Percentiles rank a stretch among this genome's conserved stretches.
These are phyloP conservation scores for Empidonax traillii DNA, from an alignment of 2,113 vertebrate genomes.

Conservation along the genomic window DNA sequence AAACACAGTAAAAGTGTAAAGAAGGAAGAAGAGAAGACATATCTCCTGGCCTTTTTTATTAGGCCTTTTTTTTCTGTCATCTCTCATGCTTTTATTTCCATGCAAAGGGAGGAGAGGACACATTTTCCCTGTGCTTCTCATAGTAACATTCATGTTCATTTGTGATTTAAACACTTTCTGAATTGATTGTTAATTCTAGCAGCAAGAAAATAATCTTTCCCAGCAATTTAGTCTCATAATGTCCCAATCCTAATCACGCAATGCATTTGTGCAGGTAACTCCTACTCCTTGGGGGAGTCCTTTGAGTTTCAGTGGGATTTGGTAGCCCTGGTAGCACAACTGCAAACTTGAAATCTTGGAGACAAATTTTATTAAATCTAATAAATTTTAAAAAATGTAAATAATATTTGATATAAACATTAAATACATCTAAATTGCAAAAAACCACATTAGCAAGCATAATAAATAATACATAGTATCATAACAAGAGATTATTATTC, in stretches of 20 bases:
- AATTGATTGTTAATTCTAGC: not conserved
- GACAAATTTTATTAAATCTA: not conserved
- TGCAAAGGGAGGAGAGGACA: not conserved
- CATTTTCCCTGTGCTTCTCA: not conserved
- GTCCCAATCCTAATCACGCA: not conserved
- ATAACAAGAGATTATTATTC: not conserved
- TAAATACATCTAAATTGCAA: not conserved
- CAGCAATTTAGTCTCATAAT: not conserved
- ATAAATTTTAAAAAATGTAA: not conserved
- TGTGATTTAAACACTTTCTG: not conserved
- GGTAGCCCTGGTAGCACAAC: not conserved
- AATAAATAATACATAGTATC: not conserved
- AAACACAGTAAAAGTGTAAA: not conserved
- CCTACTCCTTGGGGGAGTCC: not conserved
- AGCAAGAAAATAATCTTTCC: not conserved
- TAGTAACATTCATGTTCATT: not conserved
- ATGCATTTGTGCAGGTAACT: not conserved
- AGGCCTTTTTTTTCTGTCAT: not conserved
- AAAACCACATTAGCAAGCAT: not conserved
- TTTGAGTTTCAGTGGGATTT: not conserved
- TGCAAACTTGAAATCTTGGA: not conserved
- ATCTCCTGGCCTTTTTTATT: not conserved
- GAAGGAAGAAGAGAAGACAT: not conserved
- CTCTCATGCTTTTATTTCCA: not conserved
- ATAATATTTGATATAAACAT: not conserved